Percentiles rank a stretch among this genome's conserved stretches.
These are phyloP conservation scores for Dunckerocampus dactyliophorus DNA, from an alignment of 2,113 vertebrate genomes.

Conservation along the genomic window DNA sequence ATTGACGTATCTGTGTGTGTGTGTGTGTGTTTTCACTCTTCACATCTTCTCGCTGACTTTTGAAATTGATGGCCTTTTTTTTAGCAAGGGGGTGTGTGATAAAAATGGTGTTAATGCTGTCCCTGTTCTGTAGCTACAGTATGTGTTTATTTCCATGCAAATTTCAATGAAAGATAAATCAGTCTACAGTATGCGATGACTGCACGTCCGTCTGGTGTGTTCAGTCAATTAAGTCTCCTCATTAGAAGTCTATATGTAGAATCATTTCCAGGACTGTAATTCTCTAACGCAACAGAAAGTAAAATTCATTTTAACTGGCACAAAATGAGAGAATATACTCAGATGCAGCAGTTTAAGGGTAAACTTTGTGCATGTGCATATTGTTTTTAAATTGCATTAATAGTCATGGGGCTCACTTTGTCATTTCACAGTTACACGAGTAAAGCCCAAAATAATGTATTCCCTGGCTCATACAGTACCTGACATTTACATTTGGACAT, in stretches of 20 bases:
- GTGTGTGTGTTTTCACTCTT: not conserved
- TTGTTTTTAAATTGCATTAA: conserved; percentile 23
- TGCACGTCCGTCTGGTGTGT: too few relatives aligned
- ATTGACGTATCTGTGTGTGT: conserved; percentile 15
- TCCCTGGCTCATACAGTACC: too few relatives aligned
- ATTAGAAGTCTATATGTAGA: not conserved
- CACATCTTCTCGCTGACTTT: not conserved
- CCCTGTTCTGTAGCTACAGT: too few relatives aligned
- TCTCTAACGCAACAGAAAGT: not conserved
- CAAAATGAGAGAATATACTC: conserved; percentile 1
- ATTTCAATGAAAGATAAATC: too few relatives aligned
- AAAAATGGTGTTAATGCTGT: not conserved
- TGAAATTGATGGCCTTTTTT: not conserved
- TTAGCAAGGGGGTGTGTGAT: not conserved
- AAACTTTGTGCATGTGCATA: conserved; percentile 23
- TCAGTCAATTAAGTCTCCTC: not conserved
- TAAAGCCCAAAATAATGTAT: not conserved
- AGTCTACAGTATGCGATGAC: too few relatives aligned
- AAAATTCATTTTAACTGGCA: not conserved
- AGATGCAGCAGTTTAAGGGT: conserved; percentile 6
- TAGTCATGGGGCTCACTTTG: conserved; percentile 6
- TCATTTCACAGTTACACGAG: conserved; percentile 20
- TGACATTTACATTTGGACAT: not conserved
- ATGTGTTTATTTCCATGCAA: too few relatives aligned
- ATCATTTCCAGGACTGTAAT: not conserved